Evolutionary conservation across 2,888 invertebrate genomes (phyloP), one percentile per base, ranked within the genome.

Genomic region (Furcula furcula): DNA sequence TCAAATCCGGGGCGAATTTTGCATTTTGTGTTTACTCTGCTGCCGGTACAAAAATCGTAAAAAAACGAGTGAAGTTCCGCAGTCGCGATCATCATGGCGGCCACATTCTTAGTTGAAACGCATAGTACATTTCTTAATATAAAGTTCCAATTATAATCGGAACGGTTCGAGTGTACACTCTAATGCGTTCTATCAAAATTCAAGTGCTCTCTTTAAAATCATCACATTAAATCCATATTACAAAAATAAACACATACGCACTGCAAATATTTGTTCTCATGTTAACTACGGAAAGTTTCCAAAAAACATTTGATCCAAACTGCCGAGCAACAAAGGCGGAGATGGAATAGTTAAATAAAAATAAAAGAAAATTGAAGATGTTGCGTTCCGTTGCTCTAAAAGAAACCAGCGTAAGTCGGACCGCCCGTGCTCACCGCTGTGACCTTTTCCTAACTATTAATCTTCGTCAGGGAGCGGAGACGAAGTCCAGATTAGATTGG

Each of bases 291-390:
- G 52, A 53, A 46, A 46, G 46, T 51, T 45, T 52, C 46, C 53
- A 69, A 67, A 73, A 76, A 63, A 46, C 46, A 64, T 67, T 70
- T 72, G 68, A 74, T 75, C 64, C 60, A 51, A 69, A 58, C 62
- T 60, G 63, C 48, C 66, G 61, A 47, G 43, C 58, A 70, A 76
- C 76, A 70, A 70, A 74, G 77, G 65, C 65, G 64, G 65, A 73
- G 75, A 76, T 69, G 68, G 64, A 65, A 76, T 76, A 71, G 70
- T 69, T 62, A 65, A 75, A 70, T 72, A 66, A 73, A 72, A 77
- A 72, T 70, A 70, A 78, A 74, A 65, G 58, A 62, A 70, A 72
- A 75, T 69, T 65, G 72, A 67, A 75, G 67, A 70, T 68, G 65
- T 67, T 55, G 61, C 70, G 76, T 72, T 73, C 68, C 70, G 74